Percentiles rank a stretch among this genome's conserved stretches.
These are phyloP conservation scores for Idaea biselata DNA, from an alignment of 2,888 invertebrate genomes.

Conservation along the genomic window DNA sequence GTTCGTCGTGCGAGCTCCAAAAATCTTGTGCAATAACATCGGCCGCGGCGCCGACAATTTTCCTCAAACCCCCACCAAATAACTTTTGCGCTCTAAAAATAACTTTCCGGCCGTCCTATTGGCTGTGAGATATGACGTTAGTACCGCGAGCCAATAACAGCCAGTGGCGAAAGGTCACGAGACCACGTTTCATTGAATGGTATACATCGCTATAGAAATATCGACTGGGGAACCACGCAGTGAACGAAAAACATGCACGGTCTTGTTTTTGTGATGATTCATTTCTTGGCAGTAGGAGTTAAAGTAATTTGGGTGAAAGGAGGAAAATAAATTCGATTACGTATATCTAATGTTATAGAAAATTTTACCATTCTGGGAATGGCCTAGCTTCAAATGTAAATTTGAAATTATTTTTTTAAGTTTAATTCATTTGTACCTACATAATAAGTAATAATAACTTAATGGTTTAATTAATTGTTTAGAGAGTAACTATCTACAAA, in stretches of 20 bases:
- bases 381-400: neutral
- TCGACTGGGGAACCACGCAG: slow-evolving; percentile 48
- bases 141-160: slow-evolving; percentile 52
- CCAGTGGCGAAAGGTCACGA: slow-evolving; percentile 57
- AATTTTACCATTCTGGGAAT: neutral
- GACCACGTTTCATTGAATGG: slow-evolving; percentile 42
- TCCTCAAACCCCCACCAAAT: slow-evolving; percentile 63
- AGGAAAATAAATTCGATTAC: neutral
- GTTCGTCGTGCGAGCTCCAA: slow-evolving; percentile 50
- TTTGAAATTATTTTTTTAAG: too few species aligned
- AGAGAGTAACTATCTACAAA: too few species aligned
- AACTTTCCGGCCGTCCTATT: slow-evolving; percentile 48
- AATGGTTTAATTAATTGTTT: too few species aligned
- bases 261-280: slow-evolving; percentile 41
- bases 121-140: slow-evolving; percentile 64
- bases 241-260: slow-evolving; percentile 31
- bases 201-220: slow-evolving; percentile 22
- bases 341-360: neutral
- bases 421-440: too few species aligned
- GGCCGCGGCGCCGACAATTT: slow-evolving; percentile 49
- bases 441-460: too few species aligned
- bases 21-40: slow-evolving; percentile 72
- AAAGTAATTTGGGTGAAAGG: neutral
- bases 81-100: slow-evolving; percentile 70
- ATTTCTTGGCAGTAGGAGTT: slow-evolving; percentile 12